Evolutionary conservation across 2,888 invertebrate species (phyloP).

Genomic region (Ferdinandea cuprea): DNA sequence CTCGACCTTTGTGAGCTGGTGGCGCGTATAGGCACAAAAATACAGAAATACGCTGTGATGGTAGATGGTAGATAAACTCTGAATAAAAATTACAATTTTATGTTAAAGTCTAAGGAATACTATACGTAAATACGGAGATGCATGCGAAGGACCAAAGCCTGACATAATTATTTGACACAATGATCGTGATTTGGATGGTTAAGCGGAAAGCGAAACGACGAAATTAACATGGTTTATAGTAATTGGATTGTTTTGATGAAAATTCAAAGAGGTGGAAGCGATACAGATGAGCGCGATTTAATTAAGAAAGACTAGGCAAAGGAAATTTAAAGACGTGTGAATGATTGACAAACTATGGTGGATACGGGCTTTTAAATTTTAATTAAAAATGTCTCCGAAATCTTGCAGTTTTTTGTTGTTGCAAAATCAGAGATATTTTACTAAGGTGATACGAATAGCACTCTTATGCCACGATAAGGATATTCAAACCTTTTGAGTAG

Average conservation of each 20-base stretch:
- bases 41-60: slow-evolving; percentile 32
- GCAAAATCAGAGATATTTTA: no score
- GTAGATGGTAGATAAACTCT: slow-evolving; percentile 70
- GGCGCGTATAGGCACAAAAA: neutral
- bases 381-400: slow-evolving; percentile 13
- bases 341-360: neutral
- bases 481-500: no score
- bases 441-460: no score
- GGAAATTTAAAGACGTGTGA: slow-evolving; percentile 1
- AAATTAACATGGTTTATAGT: slow-evolving; percentile 73
- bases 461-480: no score
- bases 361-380: slow-evolving; percentile 3
- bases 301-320: slow-evolving; percentile 56
- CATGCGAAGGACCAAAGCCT: slow-evolving; percentile 61
- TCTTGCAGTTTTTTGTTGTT: no score
- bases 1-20: slow-evolving; percentile 49
- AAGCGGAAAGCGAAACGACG: slow-evolving; percentile 33
- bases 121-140: slow-evolving; percentile 50
- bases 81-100: slow-evolving; percentile 75
- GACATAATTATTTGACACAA: slow-evolving; percentile 74
- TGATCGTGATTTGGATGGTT: slow-evolving; percentile 72
- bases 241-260: slow-evolving; percentile 68
- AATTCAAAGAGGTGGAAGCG: neutral
- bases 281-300: slow-evolving; percentile 43
- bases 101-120: slow-evolving; percentile 54